phyloP scores from a whole-genome alignment of 2,113 vertebrate species.

The Tragelaphus strepsiceros region DNA sequence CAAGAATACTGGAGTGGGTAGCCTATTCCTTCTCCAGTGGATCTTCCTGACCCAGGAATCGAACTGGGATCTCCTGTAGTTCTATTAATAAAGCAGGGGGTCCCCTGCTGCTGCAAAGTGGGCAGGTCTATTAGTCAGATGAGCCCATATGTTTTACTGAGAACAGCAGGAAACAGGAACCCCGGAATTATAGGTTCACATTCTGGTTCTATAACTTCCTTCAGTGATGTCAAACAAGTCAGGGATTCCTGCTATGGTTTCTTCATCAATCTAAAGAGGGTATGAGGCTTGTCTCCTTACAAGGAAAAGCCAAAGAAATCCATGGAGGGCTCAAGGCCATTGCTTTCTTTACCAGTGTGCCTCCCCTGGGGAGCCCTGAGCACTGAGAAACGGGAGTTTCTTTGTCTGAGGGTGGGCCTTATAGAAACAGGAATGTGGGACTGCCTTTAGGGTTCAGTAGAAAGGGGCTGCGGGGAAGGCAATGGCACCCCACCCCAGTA shows the following conservation, averaged over 20 bases:
- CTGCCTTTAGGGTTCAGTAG: background rate
- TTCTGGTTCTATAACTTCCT: background rate
- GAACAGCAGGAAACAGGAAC: background rate
- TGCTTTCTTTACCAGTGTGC: background rate
- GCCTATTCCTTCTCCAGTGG: background rate
- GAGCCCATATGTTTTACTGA: background rate
- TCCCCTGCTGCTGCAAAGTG: background rate
- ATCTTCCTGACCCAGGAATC: background rate
- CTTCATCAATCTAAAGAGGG: background rate
- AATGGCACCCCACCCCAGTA: too few species aligned
- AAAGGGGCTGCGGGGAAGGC: background rate
- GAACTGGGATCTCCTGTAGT: background rate
- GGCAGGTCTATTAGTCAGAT: background rate
- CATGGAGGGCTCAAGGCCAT: background rate
- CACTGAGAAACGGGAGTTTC: background rate
- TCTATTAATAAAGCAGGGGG: background rate
- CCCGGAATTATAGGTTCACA: background rate
- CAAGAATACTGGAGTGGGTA: background rate
- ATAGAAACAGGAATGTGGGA: background rate
- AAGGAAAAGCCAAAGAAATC: background rate
- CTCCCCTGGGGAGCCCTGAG: background rate
- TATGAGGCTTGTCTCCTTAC: background rate
- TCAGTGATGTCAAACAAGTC: background rate
- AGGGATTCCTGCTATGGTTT: background rate
- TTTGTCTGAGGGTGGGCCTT: background rate